Evolutionary conservation across 2,888 invertebrate genomes (phyloP).

Genomic region (Chymomyza procnemis): DNA sequence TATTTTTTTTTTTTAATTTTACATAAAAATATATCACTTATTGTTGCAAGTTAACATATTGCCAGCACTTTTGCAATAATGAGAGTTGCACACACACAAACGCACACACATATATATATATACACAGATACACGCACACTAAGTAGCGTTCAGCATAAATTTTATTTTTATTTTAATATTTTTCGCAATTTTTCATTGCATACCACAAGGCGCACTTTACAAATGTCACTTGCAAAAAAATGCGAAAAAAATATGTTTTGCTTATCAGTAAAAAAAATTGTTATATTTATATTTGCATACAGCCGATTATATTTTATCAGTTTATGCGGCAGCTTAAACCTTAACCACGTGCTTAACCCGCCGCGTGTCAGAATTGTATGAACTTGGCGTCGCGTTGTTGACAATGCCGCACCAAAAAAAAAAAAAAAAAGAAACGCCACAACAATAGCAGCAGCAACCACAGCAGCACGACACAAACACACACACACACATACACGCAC

Average conservation of each 20-base stretch:
- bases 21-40: too few species aligned
- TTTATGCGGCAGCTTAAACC: constrained; percentile 30
- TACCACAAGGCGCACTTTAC: constrained; percentile 18
- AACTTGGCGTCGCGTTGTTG: constrained; percentile 62
- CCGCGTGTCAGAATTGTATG: constrained; percentile 71
- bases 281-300: background rate
- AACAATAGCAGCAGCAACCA: background rate
- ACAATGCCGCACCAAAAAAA: constrained; percentile 48
- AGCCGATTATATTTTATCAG: constrained; percentile 3
- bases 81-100: too few species aligned
- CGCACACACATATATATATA: too few species aligned
- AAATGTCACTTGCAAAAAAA: background rate
- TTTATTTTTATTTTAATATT: background rate
- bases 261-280: background rate
- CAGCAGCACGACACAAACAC: constrained; percentile 1
- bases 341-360: constrained; percentile 69
- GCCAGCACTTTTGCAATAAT: too few species aligned
- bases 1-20: too few species aligned
- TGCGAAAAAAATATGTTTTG: constrained; percentile 22
- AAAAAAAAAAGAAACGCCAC: background rate
- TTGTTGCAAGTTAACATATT: too few species aligned
- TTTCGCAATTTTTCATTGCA: constrained; percentile 6
- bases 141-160: too few species aligned
- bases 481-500: background rate
- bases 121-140: constrained; percentile 9